Conservation (phyloP, 1,140 invertebrate species). For the Trichomalopsis sarcophagae region DNA sequence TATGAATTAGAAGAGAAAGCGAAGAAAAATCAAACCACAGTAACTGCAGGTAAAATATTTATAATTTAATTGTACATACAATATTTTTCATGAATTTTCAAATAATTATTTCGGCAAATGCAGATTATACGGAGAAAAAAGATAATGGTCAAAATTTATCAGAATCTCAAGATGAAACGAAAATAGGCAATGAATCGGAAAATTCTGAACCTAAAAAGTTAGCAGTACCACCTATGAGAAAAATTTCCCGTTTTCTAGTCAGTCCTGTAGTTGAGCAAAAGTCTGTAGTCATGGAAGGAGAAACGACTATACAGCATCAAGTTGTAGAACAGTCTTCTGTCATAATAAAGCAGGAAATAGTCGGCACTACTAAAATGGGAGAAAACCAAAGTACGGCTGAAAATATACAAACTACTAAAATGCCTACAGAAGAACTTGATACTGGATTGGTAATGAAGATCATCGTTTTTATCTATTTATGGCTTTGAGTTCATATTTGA, state of each 20-base stretch:
- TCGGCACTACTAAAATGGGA: background rate
- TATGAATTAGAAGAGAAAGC: background rate
- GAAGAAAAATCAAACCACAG: constrained; percentile 1
- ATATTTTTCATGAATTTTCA: background rate
- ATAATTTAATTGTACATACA: background rate
- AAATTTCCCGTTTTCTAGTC: constrained; percentile 87
- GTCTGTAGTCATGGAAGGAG: constrained; percentile 51
- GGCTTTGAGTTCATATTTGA: background rate
- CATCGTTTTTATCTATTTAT: background rate
- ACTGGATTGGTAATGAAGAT: constrained; percentile 14
- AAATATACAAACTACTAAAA: constrained; percentile 12
- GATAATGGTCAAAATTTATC: constrained; percentile 47
- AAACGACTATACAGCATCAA: constrained; percentile 49
- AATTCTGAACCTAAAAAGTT: constrained; percentile 55
- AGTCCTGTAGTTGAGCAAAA: constrained; percentile 81
- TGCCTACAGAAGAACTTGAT: constrained; percentile 41
- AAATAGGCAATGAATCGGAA: constrained; percentile 39
- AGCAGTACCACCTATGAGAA: constrained; percentile 75
- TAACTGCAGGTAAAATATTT: constrained; percentile 27
- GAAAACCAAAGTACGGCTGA: constrained; percentile 28
- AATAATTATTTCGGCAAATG: background rate
- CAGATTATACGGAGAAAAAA: constrained; percentile 43
- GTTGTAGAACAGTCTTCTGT: constrained; percentile 39
- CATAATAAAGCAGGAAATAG: constrained; percentile 18
- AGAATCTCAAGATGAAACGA: constrained; percentile 39